Conservation (phyloP, 2,888 invertebrate genomes). For the Amphipoea oculea region DNA sequence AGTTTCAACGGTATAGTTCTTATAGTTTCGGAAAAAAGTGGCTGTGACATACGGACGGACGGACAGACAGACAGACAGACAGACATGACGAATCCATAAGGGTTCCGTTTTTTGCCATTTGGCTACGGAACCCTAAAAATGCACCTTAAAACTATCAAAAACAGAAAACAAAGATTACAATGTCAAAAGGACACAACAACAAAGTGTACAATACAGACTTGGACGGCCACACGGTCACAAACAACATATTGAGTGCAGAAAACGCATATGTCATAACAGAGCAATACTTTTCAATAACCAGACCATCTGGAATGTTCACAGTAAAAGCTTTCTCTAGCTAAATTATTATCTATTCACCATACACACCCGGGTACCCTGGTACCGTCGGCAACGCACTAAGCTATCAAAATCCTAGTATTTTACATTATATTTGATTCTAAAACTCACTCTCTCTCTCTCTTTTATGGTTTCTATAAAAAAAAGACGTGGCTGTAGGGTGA, state of each 20-base stretch:
- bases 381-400: slow-evolving; percentile 36
- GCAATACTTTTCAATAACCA: slow-evolving; percentile 57
- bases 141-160: not conserved
- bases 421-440: not conserved
- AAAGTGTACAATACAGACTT: not conserved
- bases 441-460: not conserved
- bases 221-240: not conserved
- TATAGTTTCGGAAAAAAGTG: too few relatives aligned
- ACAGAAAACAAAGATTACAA: not conserved
- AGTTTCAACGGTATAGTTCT: too few relatives aligned
- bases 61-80: too few relatives aligned
- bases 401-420: not conserved
- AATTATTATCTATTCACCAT: slow-evolving; percentile 56
- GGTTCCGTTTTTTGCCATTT: too few relatives aligned
- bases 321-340: slow-evolving; percentile 55
- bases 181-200: not conserved
- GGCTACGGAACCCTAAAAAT: too few relatives aligned
- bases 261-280: slow-evolving; percentile 18
- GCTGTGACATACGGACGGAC: too few relatives aligned
- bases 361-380: slow-evolving; percentile 9
- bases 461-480: not conserved
- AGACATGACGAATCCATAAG: too few relatives aligned
- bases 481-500: not conserved
- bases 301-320: slow-evolving; percentile 40
- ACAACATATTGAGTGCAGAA: slow-evolving; percentile 14